A percentile compares a stretch with the other conserved stretches of the same genome.
phyloP scores from a whole-genome alignment of 2,888 invertebrate species.

The Troilus luridus region DNA sequence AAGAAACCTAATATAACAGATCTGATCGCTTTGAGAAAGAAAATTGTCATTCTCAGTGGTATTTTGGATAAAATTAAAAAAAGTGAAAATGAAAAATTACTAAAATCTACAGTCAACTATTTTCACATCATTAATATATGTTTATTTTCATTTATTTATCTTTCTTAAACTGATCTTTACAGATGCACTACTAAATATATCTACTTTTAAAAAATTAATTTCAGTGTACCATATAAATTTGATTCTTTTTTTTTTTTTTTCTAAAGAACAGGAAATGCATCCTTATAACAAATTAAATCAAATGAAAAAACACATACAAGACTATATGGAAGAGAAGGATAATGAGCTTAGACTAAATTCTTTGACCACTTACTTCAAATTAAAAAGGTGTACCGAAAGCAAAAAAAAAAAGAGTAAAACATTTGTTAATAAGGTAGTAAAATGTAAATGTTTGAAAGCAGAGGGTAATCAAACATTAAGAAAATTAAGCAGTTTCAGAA shows the following conservation, averaged over 20 bases:
- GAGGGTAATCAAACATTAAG: not conserved
- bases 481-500: not conserved
- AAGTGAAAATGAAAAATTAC: too few species aligned
- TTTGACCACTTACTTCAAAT: not conserved
- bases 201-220: too few species aligned
- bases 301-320: not conserved
- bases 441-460: not conserved
- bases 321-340: conserved; percentile 49
- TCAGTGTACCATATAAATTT: not conserved
- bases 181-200: too few species aligned
- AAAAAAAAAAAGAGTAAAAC: not conserved
- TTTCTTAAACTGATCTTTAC: too few species aligned
- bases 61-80: not conserved
- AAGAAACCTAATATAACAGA: not conserved
- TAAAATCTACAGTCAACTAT: too few species aligned
- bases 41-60: not conserved
- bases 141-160: too few species aligned
- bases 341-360: conserved; percentile 40
- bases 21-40: not conserved
- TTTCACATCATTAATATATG: too few species aligned
- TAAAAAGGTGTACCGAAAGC: not conserved
- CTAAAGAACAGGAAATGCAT: not conserved
- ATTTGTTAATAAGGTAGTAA: not conserved
- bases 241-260: not conserved
- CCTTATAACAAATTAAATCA: not conserved